A percentile compares a stretch with the other conserved stretches of the same genome.
These are phyloP conservation scores for Lypha dubia DNA, from an alignment of 2,888 invertebrate species.

Conservation along the genomic window DNA sequence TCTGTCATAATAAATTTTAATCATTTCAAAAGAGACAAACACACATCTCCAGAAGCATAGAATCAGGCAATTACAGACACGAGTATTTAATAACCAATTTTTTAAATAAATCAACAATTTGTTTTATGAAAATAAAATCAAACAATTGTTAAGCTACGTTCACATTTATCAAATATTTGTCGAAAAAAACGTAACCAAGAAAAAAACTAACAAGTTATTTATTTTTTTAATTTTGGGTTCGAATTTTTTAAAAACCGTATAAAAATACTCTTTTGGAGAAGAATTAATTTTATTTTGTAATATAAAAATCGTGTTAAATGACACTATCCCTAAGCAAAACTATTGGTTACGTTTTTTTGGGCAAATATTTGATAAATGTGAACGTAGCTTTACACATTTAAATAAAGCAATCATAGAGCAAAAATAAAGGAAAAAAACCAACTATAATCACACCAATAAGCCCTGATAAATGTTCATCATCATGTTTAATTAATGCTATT, in stretches of 20 bases:
- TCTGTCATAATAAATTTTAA: constrained; percentile 71
- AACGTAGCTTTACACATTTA: no score
- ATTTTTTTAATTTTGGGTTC: no score
- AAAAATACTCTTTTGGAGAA: no score
- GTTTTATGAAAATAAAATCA: constrained; percentile 43
- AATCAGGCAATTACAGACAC: constrained; percentile 42
- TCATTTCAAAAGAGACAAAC: constrained; percentile 61
- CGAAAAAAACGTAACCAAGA: no score
- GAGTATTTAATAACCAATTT: constrained; percentile 26
- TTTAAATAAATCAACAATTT: constrained; percentile 42
- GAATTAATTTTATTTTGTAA: no score
- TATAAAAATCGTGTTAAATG: no score
- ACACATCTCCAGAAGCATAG: not conserved
- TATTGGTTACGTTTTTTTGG: no score
- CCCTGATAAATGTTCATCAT: constrained; percentile 46
- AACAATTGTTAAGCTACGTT: constrained; percentile 57
- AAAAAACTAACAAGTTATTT: no score
- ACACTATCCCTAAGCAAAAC: no score
- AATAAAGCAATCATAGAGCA: constrained; percentile 32
- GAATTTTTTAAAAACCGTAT: no score
- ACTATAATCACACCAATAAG: constrained; percentile 41
- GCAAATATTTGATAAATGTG: no score
- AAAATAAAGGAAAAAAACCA: constrained; percentile 19
- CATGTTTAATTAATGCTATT: constrained; percentile 14
- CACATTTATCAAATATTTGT: no score